These are phyloP conservation scores for Leptinotarsa rubiginosa DNA, from an alignment of 2,888 invertebrate species.

Conservation along the genomic window DNA sequence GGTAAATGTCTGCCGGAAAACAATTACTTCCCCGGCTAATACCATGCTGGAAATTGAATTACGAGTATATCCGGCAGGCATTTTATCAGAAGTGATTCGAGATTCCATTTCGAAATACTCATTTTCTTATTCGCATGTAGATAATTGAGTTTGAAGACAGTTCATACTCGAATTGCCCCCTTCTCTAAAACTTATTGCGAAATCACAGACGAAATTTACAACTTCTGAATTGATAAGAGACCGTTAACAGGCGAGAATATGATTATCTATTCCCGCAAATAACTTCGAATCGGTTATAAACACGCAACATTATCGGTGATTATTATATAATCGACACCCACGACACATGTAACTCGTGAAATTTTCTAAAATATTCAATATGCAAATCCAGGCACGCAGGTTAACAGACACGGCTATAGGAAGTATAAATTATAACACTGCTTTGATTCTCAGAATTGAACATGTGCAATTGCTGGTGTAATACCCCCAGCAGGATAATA, in stretches of 20 bases:
- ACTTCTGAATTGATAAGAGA: constrained; percentile 14
- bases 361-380: constrained; percentile 40
- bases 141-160: neutral
- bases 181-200: neutral
- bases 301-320: constrained; percentile 26
- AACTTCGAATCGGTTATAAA: constrained; percentile 10
- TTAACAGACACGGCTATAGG: constrained; percentile 32
- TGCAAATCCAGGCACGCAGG: constrained; percentile 40
- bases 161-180: neutral
- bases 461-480: constrained; percentile 17
- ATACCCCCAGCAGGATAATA: constrained; percentile 3
- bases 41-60: no score
- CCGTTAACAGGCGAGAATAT: constrained; percentile 10
- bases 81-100: no score
- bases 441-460: constrained; percentile 33
- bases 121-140: no score
- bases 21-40: no score
- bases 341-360: constrained; percentile 37
- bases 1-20: no score
- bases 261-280: constrained; percentile 8
- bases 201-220: constrained; percentile 9
- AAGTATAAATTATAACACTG: constrained; percentile 41
- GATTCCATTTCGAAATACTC: no score
- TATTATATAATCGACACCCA: constrained; percentile 45
- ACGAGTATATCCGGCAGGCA: no score